Evolutionary conservation across 2,797 vertebrate species (phyloP).

Genomic region (Decapterus maruadsi): DNA sequence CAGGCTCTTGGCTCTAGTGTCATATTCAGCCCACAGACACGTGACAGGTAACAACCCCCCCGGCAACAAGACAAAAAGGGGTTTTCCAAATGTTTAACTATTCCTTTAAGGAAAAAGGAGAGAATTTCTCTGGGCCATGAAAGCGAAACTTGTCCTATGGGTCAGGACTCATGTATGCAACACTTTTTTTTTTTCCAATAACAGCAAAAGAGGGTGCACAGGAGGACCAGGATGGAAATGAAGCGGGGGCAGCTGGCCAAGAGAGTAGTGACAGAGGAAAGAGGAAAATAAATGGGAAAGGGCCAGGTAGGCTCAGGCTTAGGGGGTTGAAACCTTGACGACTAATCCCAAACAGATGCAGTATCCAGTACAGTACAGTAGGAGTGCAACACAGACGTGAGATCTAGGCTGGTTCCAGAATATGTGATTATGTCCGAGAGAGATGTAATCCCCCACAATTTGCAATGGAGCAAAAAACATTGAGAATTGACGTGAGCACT

Average conservation of each 20-base stretch:
- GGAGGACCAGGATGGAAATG: constrained; percentile 20
- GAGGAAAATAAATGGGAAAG: constrained; percentile 39
- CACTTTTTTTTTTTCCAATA: constrained; percentile 17
- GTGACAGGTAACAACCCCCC: background rate
- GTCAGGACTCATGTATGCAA: background rate
- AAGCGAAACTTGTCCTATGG: constrained; percentile 22
- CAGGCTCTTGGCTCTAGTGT: background rate
- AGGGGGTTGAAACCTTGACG: constrained; percentile 46
- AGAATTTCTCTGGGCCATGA: background rate
- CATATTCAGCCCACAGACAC: background rate
- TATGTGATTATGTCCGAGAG: constrained; percentile 66
- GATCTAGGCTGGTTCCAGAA: constrained; percentile 63
- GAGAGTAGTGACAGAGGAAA: constrained; percentile 17
- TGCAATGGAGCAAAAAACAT: constrained; percentile 52
- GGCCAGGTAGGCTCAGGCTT: constrained; percentile 56
- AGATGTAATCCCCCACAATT: constrained; percentile 72
- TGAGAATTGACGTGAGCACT: constrained; percentile 46
- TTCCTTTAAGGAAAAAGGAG: background rate
- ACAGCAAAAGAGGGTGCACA: constrained; percentile 23
- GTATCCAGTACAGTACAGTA: constrained; percentile 47
- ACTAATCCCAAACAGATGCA: constrained; percentile 79
- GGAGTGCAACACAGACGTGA: constrained; percentile 46
- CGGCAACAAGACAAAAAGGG: no score
- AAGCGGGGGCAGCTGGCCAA: constrained; percentile 43
- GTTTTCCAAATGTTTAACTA: no score